phyloP scores from a whole-genome alignment of 2,797 vertebrate genomes.

The Anas capensis region DNA sequence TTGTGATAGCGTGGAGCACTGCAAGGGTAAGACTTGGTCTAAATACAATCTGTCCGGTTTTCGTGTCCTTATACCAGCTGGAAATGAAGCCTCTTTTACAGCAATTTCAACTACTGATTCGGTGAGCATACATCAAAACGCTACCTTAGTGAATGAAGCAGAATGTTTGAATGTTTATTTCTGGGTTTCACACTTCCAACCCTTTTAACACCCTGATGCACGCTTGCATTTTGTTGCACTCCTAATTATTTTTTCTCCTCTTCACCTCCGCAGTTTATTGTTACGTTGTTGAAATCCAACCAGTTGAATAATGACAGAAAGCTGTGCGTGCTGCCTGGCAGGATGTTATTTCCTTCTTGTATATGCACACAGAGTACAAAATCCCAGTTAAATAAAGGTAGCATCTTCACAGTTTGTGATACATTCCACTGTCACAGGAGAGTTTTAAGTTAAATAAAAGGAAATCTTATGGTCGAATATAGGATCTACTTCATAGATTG shows the following conservation, averaged over 20 bases:
- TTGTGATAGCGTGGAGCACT: conserved; percentile 4
- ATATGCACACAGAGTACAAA: not conserved
- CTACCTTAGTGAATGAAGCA: conserved; percentile 45
- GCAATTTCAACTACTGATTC: conserved; percentile 43
- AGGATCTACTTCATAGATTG: not conserved
- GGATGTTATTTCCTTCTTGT: not conserved
- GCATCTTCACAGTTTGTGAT: not conserved
- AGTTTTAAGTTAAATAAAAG: not conserved
- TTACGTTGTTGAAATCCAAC: conserved; percentile 5
- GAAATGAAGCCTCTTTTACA: conserved; percentile 35
- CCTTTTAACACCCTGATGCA: conserved; percentile 59
- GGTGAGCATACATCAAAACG: conserved; percentile 42
- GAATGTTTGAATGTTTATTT: conserved; percentile 55
- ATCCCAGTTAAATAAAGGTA: not conserved
- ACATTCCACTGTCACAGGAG: not conserved
- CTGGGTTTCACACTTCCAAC: conserved; percentile 61
- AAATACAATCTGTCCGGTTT: conserved; percentile 45
- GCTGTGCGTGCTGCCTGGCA: not conserved
- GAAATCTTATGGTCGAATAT: accelerated
- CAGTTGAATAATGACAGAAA: conserved; percentile 13
- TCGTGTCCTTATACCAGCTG: conserved; percentile 53
- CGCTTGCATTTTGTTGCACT: conserved; percentile 41
- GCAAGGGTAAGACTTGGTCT: conserved; percentile 32
- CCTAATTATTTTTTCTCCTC: conserved; percentile 59
- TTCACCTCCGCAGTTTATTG: conserved; percentile 54